Evolutionary conservation across 2,888 invertebrate genomes (phyloP).

Genomic region (Acrobasis repandana): DNA sequence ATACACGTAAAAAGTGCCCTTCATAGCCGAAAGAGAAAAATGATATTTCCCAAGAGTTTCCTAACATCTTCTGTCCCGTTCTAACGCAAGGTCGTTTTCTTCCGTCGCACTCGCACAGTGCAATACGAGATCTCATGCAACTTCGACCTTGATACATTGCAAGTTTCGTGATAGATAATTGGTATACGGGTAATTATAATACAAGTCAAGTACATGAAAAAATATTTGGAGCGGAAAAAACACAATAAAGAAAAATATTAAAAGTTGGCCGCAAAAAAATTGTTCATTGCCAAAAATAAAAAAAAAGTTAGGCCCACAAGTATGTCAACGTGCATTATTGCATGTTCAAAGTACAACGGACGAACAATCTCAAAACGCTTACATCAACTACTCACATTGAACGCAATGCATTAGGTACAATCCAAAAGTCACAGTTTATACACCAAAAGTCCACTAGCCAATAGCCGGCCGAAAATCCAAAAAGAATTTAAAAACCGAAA

Average conservation of each 20-base stretch:
- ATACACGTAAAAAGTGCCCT: constrained; percentile 76
- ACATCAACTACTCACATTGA: constrained; percentile 71
- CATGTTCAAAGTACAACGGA: constrained; percentile 56
- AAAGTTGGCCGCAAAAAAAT: not conserved
- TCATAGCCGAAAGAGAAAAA: constrained; percentile 77
- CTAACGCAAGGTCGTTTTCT: constrained; percentile 65
- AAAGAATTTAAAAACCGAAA: constrained; percentile 38
- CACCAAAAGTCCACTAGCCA: constrained; percentile 44
- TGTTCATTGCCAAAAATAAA: not conserved
- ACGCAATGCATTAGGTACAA: constrained; percentile 71
- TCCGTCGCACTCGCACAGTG: constrained; percentile 71
- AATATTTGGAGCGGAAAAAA: constrained; percentile 28
- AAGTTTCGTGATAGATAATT: constrained; percentile 82
- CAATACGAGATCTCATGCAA: constrained; percentile 80
- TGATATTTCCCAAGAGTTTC: constrained; percentile 80
- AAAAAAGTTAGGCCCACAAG: constrained; percentile 10
- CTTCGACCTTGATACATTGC: constrained; percentile 80
- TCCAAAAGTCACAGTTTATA: constrained; percentile 64
- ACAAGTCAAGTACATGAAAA: constrained; percentile 53
- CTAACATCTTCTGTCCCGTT: constrained; percentile 69
- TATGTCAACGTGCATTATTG: constrained; percentile 8
- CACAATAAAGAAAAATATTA: constrained; percentile 9
- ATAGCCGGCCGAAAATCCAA: constrained; percentile 39
- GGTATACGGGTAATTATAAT: constrained; percentile 75
- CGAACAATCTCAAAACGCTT: constrained; percentile 66